Evolutionary conservation across 37 sponge, comb jelly and placozoan species (phyloP), one percentile per base, ranked within the genome.

Genomic region (Cliona cf. orientalis): DNA sequence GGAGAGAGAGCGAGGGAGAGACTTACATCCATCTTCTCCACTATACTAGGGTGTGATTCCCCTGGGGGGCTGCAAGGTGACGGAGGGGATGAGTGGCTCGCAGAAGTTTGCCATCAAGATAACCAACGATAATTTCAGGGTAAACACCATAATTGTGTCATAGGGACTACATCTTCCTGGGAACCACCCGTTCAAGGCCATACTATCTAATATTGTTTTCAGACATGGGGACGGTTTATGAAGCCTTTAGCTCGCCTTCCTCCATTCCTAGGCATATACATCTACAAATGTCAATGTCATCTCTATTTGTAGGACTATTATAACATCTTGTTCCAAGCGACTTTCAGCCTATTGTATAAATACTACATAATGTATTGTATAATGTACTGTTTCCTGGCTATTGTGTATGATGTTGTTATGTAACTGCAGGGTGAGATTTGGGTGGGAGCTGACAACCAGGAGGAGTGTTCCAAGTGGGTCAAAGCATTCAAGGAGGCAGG

Each of bases 11-110:
- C n/a, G n/a, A n/a, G n/a, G n/a, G n/a, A n/a, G n/a, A n/a, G n/a
- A n/a, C n/a, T n/a, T n/a, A n/a, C n/a, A n/a, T n/a, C n/a, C n/a
- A n/a, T 60, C 59, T 6, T 60, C 35, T 33, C 76, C 38, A 29
- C 40, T 35, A 14, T 36, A 57, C 3, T 72, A 97, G 94, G 99
- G 99, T 22, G 99, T 95, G 46, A 95, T 98, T 28, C 99, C 99
- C 0, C 66, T 98, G 59, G 99, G 90, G 17, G 91, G 91, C 26
- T 95, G 96, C 71, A 78, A 66, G 33, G 92, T 98, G 37, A 85
- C 84, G 70, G 67, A 86, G 55, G 65, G 59, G 2, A 83, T 63
- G 11, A 90, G 79, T 70, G 84, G 94, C 12, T 36, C 85, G 2
- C 88, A 87, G 75, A 94, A 94, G 71, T 85, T 83, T 91, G 84